Base-by-base conservation (phyloP, 2,113 vertebrate species). In the Gobio gobio region DNA sequence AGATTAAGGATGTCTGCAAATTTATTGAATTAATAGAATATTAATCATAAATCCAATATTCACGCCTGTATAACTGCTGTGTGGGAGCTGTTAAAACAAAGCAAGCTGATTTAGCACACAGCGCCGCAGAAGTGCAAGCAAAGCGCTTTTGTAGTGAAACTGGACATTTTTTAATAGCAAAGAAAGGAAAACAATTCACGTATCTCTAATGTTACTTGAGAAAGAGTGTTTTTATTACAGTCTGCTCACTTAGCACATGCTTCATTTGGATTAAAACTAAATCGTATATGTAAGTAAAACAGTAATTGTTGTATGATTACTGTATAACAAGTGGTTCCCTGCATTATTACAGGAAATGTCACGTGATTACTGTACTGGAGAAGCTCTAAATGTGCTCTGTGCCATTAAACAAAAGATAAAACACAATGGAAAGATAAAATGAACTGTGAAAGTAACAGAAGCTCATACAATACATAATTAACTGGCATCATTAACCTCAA, bases 41-140 rank as follows among this genome's bases (percentile, higher is more conserved):
- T 64, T 29, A 70, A 70, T 40, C 66, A 68, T 20, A 70, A 20
- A 70, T 70, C 20, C 66, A 70, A 40, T 70, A 70, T 70, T 56
- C 16, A 56, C 51, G 9, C 1, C 10, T 61, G 58, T 24, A 4
- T 24, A 61, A 24, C 58, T 61, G 58, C n/a, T 61, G 3, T 40
- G 16, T 8, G 3, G 18, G 64, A 40, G 29, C 3, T 68, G 29
- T 36, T 68, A 68, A 54, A 68, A 68, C 16, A 9, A 68, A 68
- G 14, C 64, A 68, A 7, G 26, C 26, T 64, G 26, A 29, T 33
- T 1, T 6, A 64, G 26, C 63, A 64, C 63, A 29, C 26, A 33
- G 5, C 5, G 2, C 14, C 8, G 16, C 64, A 68, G 29, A 36
- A 36, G 8, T 1, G 3, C 16, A 40, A 68, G 64, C 16, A 18